These are phyloP conservation scores for Caenorhabditis sulstoni DNA, from an alignment of 2,888 invertebrate genomes.

Conservation along the genomic window DNA sequence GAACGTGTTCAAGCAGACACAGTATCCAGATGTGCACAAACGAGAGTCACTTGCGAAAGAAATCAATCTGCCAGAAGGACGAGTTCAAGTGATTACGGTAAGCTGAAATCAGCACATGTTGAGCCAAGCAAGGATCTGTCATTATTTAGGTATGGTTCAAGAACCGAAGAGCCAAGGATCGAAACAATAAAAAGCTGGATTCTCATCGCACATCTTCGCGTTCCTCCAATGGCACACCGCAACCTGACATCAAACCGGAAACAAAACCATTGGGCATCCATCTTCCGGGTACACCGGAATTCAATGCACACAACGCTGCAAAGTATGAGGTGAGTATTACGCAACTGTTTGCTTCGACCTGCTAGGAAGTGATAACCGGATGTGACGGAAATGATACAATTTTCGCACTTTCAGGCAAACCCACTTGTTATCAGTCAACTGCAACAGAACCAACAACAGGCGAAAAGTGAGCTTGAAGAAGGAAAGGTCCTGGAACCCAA, in stretches of 20 bases:
- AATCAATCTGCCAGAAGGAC: slow-evolving; percentile 63
- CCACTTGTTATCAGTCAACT: slow-evolving; percentile 27
- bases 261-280: slow-evolving; percentile 57
- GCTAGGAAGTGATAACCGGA: slow-evolving; percentile 21
- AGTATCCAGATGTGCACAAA: slow-evolving; percentile 66
- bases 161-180: slow-evolving; percentile 73
- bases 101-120: neutral
- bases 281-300: slow-evolving; percentile 66
- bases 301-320: slow-evolving; percentile 58
- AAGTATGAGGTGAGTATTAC: slow-evolving; percentile 55
- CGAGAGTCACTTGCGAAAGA: slow-evolving; percentile 62
- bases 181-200: slow-evolving; percentile 65
- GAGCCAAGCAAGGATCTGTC: neutral
- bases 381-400: slow-evolving; percentile 1
- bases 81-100: slow-evolving; percentile 67
- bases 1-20: slow-evolving; percentile 62
- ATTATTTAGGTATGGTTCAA: slow-evolving; percentile 76
- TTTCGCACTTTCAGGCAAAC: slow-evolving; percentile 32
- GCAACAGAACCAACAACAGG: slow-evolving; percentile 22
- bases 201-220: slow-evolving; percentile 39
- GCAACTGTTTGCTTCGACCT: too few species aligned
- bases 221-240: slow-evolving; percentile 59
- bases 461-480: slow-evolving; percentile 44
- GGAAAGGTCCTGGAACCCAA: slow-evolving; percentile 31
- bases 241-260: slow-evolving; percentile 53